These are phyloP conservation scores for Lacanobia oleracea DNA, from an alignment of 2,888 invertebrate species.

Conservation along the genomic window DNA sequence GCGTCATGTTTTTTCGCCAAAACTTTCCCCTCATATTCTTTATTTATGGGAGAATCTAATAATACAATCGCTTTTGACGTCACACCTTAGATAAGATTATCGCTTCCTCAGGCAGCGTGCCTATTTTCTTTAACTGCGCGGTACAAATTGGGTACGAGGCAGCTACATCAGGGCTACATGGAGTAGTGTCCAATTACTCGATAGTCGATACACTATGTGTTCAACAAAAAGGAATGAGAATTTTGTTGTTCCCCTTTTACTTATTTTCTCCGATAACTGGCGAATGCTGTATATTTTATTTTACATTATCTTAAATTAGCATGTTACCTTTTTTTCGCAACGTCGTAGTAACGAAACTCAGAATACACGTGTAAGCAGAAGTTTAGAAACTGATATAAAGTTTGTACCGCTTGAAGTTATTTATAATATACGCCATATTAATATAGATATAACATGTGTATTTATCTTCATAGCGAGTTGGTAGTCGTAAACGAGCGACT, in stretches of 20 bases:
- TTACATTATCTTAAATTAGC: slow-evolving; percentile 32
- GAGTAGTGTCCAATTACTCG: slow-evolving; percentile 51
- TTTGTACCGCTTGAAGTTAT: slow-evolving; percentile 42
- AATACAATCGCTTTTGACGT: slow-evolving; percentile 69
- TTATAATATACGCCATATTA: slow-evolving; percentile 30
- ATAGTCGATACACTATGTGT: slow-evolving; percentile 42
- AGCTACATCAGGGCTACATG: slow-evolving; percentile 19
- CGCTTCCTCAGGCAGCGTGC: slow-evolving; percentile 33
- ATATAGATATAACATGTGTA: slow-evolving; percentile 21
- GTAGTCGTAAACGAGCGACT: slow-evolving; percentile 25
- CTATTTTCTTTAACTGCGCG: slow-evolving; percentile 56
- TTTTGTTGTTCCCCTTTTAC: slow-evolving; percentile 24
- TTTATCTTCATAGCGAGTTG: slow-evolving; percentile 33
- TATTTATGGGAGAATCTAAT: slow-evolving; percentile 70
- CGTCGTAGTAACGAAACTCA: slow-evolving; percentile 7
- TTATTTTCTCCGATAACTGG: slow-evolving; percentile 25
- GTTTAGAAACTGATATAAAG: slow-evolving; percentile 47
- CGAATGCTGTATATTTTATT: slow-evolving; percentile 41
- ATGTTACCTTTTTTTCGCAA: slow-evolving; percentile 6
- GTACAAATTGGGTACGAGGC: slow-evolving; percentile 47
- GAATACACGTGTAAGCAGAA: slow-evolving; percentile 11
- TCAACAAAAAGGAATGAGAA: slow-evolving; percentile 37
- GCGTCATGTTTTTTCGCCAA: slow-evolving; percentile 64
- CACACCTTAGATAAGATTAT: slow-evolving; percentile 69
- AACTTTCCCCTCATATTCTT: slow-evolving; percentile 68